phyloP scores from a whole-genome alignment of 2,113 vertebrate genomes.

The Psittacara wagleri region DNA sequence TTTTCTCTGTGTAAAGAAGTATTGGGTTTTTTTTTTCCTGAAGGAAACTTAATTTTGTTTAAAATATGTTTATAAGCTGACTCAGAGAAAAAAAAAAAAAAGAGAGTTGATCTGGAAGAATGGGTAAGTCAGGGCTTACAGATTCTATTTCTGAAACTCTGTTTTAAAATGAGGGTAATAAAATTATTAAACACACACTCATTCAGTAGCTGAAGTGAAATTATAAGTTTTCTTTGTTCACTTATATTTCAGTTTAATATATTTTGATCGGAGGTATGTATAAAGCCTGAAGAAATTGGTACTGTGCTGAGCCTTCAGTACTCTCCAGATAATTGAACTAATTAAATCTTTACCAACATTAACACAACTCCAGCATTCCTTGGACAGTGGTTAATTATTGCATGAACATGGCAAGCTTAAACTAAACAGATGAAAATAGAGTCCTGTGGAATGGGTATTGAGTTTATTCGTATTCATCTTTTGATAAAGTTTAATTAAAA shows the following conservation, averaged over 20 bases:
- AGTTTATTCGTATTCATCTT: slow-evolving; percentile 92
- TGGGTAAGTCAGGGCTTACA: slow-evolving; percentile 2
- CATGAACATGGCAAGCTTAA: slow-evolving; percentile 79
- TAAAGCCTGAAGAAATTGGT: slow-evolving; percentile 77
- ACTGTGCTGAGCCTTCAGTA: slow-evolving; percentile 72
- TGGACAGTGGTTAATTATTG: slow-evolving; percentile 83
- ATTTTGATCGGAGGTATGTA: slow-evolving; percentile 76
- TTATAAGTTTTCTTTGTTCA: slow-evolving; percentile 66
- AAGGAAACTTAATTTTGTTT: slow-evolving; percentile 57
- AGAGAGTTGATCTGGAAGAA: slow-evolving; percentile 1
- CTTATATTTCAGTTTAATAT: slow-evolving; percentile 66
- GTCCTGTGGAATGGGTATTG: slow-evolving; percentile 81
- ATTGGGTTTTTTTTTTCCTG: slow-evolving; percentile 35
- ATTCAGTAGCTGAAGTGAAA: slow-evolving; percentile 54
- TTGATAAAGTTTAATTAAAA: slow-evolving; percentile 98
- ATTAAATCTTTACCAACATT: slow-evolving; percentile 88
- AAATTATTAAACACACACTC: slow-evolving; percentile 61
- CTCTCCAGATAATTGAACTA: slow-evolving; percentile 85
- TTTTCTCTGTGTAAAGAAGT: background rate
- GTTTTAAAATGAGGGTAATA: slow-evolving; percentile 49
- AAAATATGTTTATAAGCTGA: slow-evolving; percentile 38
- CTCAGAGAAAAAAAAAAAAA: background rate
- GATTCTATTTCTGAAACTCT: slow-evolving; percentile 37
- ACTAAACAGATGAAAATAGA: slow-evolving; percentile 87
- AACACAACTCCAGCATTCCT: slow-evolving; percentile 79